These are phyloP conservation scores for Clusia tigrina DNA, from an alignment of 2,888 invertebrate species.

Conservation along the genomic window DNA sequence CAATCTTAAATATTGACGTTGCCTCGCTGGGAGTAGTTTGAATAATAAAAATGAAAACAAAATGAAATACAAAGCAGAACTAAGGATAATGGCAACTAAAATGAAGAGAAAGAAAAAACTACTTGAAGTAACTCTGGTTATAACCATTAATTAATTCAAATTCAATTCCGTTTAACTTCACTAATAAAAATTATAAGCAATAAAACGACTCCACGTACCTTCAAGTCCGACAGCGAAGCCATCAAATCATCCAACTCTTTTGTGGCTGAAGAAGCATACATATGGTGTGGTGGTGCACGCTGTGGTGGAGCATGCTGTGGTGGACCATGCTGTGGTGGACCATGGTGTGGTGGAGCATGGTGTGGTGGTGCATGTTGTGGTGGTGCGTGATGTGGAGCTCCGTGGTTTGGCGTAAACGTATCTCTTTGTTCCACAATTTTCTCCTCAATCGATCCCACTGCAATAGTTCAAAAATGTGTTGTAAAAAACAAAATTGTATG, in stretches of 20 bases:
- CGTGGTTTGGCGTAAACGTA: conserved; percentile 48
- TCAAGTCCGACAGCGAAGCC: conserved; percentile 94
- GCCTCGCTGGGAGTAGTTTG: too few species aligned
- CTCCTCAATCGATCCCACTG: conserved; percentile 59
- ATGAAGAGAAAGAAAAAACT: conserved; percentile 13
- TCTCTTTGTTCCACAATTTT: conserved; percentile 60
- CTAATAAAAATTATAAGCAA: too few species aligned
- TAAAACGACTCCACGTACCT: conserved; percentile 74
- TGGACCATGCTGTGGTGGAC: conserved; percentile 40
- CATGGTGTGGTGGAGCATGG: neutral
- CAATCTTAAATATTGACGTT: too few species aligned
- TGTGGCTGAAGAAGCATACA: conserved; percentile 83
- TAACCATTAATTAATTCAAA: too few species aligned
- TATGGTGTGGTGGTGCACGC: too few species aligned
- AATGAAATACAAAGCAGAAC: too few species aligned
- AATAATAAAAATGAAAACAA: too few species aligned
- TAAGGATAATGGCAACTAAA: too few species aligned
- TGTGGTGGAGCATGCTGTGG: neutral
- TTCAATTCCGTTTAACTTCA: too few species aligned
- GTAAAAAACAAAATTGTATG: neutral
- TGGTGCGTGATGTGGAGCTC: conserved; percentile 12
- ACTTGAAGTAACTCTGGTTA: too few species aligned
- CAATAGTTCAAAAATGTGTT: conserved; percentile 16
- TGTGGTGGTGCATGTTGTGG: conserved; percentile 6
- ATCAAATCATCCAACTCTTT: conserved; percentile 94